phyloP scores from a whole-genome alignment of 2,113 vertebrate species.

The Tragelaphus strepsiceros region DNA sequence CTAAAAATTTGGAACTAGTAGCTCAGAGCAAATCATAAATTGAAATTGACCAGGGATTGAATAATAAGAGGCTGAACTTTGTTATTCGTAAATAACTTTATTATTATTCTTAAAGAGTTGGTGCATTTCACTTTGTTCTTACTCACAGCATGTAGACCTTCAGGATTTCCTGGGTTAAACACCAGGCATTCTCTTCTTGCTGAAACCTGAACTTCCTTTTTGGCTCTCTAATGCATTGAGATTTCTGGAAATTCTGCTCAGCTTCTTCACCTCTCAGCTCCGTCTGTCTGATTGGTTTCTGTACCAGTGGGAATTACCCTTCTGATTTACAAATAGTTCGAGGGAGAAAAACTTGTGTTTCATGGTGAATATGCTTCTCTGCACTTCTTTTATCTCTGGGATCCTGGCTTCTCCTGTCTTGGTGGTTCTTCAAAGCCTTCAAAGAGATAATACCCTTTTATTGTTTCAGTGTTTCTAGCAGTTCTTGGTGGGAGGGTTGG shows the following conservation, averaged over 20 bases:
- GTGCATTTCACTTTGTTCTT: neutral
- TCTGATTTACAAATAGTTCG: neutral
- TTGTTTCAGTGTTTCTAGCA: neutral
- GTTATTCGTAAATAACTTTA: neutral
- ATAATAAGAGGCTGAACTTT: neutral
- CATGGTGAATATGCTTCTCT: neutral
- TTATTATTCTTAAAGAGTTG: neutral
- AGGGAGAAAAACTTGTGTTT: neutral
- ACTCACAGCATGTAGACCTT: neutral
- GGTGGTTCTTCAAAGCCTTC: neutral
- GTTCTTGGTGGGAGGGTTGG: neutral
- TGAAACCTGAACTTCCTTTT: neutral
- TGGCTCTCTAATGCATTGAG: neutral
- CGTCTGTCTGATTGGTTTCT: neutral
- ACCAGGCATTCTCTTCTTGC: neutral
- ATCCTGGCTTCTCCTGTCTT: neutral
- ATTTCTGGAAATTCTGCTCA: neutral
- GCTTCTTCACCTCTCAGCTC: neutral
- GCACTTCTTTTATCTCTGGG: neutral
- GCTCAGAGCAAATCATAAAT: neutral
- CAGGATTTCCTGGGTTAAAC: neutral
- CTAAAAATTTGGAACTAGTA: neutral
- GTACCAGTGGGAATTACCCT: neutral
- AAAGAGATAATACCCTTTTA: neutral
- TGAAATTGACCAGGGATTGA: neutral